phyloP scores from a whole-genome alignment of 2,113 vertebrate genomes.

The Oncorhynchus mykiss region DNA sequence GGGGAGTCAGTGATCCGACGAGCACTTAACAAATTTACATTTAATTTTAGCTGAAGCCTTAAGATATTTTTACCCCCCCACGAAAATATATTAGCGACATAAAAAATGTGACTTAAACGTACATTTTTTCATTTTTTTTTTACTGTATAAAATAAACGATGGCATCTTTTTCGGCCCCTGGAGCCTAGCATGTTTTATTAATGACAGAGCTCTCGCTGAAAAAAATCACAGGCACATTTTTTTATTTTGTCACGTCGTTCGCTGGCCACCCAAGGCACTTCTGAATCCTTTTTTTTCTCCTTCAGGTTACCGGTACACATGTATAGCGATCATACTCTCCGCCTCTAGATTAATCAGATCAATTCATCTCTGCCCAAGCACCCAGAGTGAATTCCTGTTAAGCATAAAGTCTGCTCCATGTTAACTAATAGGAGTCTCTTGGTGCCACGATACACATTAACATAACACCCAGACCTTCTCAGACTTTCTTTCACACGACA shows the following conservation, averaged over 20 bases:
- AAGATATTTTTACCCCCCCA: conserved; percentile 72
- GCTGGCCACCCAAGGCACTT: conserved; percentile 49
- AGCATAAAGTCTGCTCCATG: neutral
- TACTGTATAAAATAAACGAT: conserved; percentile 74
- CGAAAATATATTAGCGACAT: conserved; percentile 73
- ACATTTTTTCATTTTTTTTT: conserved; percentile 58
- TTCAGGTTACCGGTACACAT: conserved; percentile 58
- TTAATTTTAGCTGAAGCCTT: conserved; percentile 76
- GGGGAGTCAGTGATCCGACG: conserved; percentile 73
- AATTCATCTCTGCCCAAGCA: conserved; percentile 60
- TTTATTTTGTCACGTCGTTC: conserved; percentile 82
- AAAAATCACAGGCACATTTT: conserved; percentile 77
- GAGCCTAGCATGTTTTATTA: conserved; percentile 81
- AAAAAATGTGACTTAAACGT: conserved; percentile 75
- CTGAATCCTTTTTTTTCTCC: neutral
- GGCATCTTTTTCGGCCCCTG: conserved; percentile 70
- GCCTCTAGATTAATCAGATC: conserved; percentile 66
- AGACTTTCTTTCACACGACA: neutral
- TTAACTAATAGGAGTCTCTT: conserved; percentile 1
- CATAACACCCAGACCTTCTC: neutral
- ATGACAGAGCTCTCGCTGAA: conserved; percentile 69
- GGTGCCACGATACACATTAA: neutral
- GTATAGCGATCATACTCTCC: conserved; percentile 58
- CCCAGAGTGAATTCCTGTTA: conserved; percentile 28
- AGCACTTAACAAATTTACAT: conserved; percentile 80